phyloP scores from a whole-genome alignment of 2,113 vertebrate species.

The Glaucidium brasilianum region DNA sequence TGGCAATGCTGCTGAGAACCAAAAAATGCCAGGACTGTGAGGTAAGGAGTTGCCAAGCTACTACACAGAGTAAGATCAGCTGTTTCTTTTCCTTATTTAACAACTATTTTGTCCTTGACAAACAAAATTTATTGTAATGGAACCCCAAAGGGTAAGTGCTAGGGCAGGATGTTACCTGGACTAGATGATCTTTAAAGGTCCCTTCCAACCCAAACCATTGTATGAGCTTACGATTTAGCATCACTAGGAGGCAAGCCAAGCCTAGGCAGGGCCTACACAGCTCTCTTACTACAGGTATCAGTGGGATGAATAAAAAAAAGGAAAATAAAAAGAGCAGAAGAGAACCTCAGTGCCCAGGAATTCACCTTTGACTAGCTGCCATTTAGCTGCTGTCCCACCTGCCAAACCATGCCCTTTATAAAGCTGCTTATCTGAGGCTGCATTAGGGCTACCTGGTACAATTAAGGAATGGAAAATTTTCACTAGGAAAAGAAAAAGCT shows the following conservation, averaged over 20 bases:
- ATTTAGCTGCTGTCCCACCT: constrained; percentile 18
- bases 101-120: neutral
- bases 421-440: neutral
- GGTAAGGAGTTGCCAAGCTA: constrained; percentile 11
- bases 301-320: neutral
- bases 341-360: neutral
- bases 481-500: accelerated
- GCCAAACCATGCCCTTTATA: neutral
- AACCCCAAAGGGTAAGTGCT: neutral
- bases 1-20: neutral
- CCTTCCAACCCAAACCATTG: neutral
- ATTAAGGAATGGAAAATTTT: neutral
- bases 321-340: neutral
- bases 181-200: neutral
- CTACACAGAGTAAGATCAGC: neutral
- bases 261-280: neutral
- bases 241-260: neutral
- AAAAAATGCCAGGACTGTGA: neutral
- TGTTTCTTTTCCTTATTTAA: neutral
- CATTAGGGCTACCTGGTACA: neutral
- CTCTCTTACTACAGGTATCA: neutral
- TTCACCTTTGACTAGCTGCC: neutral
- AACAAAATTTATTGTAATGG: neutral
- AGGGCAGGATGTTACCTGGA: neutral
- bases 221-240: neutral